Conservation (phyloP, 2,888 invertebrate genomes). For the Aspidapion aeneum region DNA sequence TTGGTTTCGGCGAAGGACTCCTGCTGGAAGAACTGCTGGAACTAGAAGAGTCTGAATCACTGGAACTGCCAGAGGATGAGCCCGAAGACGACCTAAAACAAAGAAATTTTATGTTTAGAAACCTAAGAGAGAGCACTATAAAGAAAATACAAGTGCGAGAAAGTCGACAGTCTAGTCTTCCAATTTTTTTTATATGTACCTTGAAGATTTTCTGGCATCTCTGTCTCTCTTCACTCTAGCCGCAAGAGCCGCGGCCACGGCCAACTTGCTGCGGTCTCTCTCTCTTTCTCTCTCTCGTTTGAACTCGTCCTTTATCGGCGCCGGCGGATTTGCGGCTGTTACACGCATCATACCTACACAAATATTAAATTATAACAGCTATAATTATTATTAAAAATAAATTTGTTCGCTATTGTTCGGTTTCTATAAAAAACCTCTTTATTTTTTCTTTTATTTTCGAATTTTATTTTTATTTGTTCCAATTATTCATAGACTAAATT, state of each 20-base stretch:
- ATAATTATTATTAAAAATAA: conserved; percentile 3
- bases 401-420: too few species aligned
- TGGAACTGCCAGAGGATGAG: conserved; percentile 54
- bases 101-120: too few species aligned
- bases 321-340: conserved; percentile 57
- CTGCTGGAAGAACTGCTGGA: conserved; percentile 53
- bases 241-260: conserved; percentile 46
- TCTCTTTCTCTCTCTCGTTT: conserved; percentile 36
- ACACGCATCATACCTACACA: conserved; percentile 49
- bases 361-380: too few species aligned
- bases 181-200: too few species aligned
- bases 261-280: conserved; percentile 43
- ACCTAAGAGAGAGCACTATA: too few species aligned
- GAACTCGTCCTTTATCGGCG: conserved; percentile 48
- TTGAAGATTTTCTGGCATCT: not conserved
- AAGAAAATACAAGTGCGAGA: too few species aligned
- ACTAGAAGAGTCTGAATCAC: conserved; percentile 56
- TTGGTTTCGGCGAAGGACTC: conserved; percentile 46
- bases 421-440: too few species aligned
- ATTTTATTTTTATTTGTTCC: too few species aligned
- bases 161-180: too few species aligned
- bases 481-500: too few species aligned
- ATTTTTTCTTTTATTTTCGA: too few species aligned
- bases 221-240: not conserved
- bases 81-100: conserved; percentile 53